Evolutionary conservation across 2,888 invertebrate species (phyloP).

Genomic region (Neoascia interrupta): DNA sequence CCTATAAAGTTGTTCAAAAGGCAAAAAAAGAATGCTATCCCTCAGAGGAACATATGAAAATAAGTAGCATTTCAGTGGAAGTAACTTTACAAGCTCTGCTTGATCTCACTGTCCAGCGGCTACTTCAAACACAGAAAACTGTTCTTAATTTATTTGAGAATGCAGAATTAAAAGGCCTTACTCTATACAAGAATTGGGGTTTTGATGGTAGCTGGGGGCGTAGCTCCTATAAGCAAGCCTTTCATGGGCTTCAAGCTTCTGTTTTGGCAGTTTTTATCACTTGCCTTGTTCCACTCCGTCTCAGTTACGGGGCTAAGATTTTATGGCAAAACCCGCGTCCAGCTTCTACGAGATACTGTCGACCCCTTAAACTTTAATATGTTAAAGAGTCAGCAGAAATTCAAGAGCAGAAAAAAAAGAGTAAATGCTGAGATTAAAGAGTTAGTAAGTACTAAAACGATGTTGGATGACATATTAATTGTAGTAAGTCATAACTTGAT

Average conservation of each 20-base stretch:
- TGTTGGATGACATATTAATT: neutral
- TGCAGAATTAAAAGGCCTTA: conserved; percentile 30
- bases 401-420: neutral
- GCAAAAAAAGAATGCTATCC: conserved; percentile 71
- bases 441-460: conserved; percentile 1
- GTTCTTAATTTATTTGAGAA: conserved; percentile 37
- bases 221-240: neutral
- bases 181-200: neutral
- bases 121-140: conserved; percentile 53
- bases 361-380: neutral
- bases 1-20: conserved; percentile 71
- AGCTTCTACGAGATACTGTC: neutral
- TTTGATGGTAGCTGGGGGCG: neutral
- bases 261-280: neutral
- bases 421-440: too few species aligned
- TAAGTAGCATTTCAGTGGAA: conserved; percentile 68
- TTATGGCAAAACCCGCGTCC: neutral
- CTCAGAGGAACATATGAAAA: too few species aligned
- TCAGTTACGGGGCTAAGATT: neutral
- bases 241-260: neutral
- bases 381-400: neutral
- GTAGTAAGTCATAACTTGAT: neutral
- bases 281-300: neutral
- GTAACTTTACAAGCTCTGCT: conserved; percentile 70
- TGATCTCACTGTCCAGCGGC: conserved; percentile 65